Evolutionary conservation across 2,888 invertebrate genomes (phyloP).

Genomic region (Meliscaeva auricollis): DNA sequence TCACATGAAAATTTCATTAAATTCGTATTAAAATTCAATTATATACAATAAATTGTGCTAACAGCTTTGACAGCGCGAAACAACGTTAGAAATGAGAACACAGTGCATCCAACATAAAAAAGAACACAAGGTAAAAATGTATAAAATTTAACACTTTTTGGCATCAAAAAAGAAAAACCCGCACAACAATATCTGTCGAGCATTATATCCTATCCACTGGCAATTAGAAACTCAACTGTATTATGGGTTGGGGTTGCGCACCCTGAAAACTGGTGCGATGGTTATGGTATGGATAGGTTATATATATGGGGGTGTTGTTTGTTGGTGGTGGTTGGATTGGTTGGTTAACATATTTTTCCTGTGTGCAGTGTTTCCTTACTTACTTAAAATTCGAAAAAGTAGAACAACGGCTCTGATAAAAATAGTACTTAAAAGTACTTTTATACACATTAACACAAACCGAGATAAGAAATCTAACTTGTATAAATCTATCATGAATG

Average conservation of each 20-base stretch:
- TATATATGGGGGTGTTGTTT: constrained; percentile 26
- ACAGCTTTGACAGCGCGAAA: constrained; percentile 31
- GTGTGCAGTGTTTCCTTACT: not conserved
- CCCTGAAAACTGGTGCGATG: constrained; percentile 68
- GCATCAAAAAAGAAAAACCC: constrained; percentile 36
- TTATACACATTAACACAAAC: too few species aligned
- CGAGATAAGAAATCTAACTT: too few species aligned
- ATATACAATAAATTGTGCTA: constrained; percentile 33
- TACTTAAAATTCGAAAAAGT: not conserved
- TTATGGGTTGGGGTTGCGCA: constrained; percentile 55
- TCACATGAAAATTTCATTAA: constrained; percentile 37
- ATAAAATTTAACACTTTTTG: constrained; percentile 47
- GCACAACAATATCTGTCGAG: constrained; percentile 38
- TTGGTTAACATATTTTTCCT: constrained; percentile 5
- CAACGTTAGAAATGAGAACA: constrained; percentile 14
- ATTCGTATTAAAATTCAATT: constrained; percentile 55
- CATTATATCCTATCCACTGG: constrained; percentile 57
- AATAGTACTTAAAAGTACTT: too few species aligned
- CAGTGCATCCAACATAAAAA: not conserved
- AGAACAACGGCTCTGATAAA: not conserved
- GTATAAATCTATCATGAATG: too few species aligned
- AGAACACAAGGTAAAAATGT: not conserved
- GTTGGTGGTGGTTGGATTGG: constrained; percentile 24
- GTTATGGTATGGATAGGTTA: constrained; percentile 51
- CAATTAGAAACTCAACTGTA: constrained; percentile 63